Evolutionary conservation across 2,113 vertebrate species (phyloP).

Genomic region (Leucopternis melanops): DNA sequence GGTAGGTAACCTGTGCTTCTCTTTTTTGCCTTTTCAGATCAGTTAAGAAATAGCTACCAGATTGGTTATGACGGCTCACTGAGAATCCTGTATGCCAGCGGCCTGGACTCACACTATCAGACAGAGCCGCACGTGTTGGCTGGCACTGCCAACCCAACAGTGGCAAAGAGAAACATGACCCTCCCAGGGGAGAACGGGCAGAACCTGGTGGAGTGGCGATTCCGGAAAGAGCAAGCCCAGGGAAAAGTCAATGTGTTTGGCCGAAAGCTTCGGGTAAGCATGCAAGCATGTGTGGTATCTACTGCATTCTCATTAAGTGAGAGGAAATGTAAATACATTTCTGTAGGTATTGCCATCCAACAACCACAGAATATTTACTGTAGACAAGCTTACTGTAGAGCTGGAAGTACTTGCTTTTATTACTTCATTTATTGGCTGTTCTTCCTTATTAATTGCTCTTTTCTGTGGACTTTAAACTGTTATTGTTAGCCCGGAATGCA

Average conservation of each 20-base stretch:
- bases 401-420: background rate
- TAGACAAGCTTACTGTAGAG: background rate
- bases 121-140: conserved; percentile 94
- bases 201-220: conserved; percentile 96
- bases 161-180: conserved; percentile 95
- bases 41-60: conserved; percentile 92
- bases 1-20: background rate
- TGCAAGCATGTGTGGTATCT: accelerated
- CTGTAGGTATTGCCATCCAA: background rate
- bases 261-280: conserved; percentile 89
- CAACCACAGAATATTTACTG: background rate
- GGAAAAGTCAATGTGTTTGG: conserved; percentile 96
- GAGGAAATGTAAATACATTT: background rate
- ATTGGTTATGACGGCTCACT: conserved; percentile 92
- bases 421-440: background rate
- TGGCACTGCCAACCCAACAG: conserved; percentile 90
- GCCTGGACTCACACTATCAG: conserved; percentile 93
- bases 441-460: background rate
- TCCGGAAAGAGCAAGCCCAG: conserved; percentile 92
- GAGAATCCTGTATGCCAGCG: conserved; percentile 90
- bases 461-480: background rate
- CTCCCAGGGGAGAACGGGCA: conserved; percentile 92
- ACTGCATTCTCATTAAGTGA: background rate
- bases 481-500: background rate
- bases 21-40: conserved; percentile 74